Base-by-base conservation (phyloP, 2,888 invertebrate species). In the Nomada lathburiana region DNA sequence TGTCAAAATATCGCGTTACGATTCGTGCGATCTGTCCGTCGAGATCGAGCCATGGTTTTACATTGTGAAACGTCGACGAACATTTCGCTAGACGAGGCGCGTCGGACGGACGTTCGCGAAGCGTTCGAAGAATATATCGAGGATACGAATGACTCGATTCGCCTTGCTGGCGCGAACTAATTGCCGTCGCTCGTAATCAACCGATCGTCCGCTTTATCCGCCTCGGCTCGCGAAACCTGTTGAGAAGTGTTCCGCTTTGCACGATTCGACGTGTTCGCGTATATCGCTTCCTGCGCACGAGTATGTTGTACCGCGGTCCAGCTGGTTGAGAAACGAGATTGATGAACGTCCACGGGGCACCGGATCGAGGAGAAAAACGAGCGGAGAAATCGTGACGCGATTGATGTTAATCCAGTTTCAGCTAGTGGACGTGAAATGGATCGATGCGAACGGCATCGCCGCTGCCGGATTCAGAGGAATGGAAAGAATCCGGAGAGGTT, bases 1-100 rank as follows among this genome's bases (percentile, higher is more conserved):
- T 29, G n/a, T 71, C 47, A 13, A 50, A 59, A 47, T 50, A 36
- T 76, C 55, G 71, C 47, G 71, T 42, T 26, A 20, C 60, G 44
- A 53, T 59, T 26, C 50, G 20, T 57, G 20, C 74, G 36, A 23
- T 29, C 50, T 57, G 57, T 53, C 70, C 55, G 13, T 16, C 3
- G 44, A 20, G 68, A 36, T 72, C 76, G 74, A 63, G 62, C 65
- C 65, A 69, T 69, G 75, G 64, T 64, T 70, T 65, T 26, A 63
- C 64, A 63, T 63, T 74, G 77, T 72, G 85, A 80, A 76, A 83
- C 78, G 83, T 72, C 74, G 76, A 80, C 69, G 76, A 60, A 63
- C 59, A 59, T 83, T 83, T 80, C 85, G 78, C 36, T 82, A 86
- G 26, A 23, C 68, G 50, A 20, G 44, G 29, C 59, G 26, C 63